Base-by-base conservation (phyloP, 2,888 invertebrate genomes). In the Conchocele bisecta region DNA sequence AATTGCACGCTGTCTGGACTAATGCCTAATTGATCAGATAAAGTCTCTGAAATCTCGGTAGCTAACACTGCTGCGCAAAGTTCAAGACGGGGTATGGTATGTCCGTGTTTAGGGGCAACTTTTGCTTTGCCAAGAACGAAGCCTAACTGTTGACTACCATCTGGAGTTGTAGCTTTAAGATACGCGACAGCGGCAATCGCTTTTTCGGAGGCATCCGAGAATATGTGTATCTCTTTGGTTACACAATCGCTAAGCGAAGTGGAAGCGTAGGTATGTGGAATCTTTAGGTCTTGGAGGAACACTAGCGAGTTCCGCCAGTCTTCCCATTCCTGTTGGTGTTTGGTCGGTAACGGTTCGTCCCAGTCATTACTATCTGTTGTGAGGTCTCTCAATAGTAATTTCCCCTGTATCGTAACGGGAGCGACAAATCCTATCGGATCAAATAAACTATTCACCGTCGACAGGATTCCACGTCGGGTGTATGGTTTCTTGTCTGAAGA, bases 381-480 rank as follows among this genome's bases (percentile, higher is more conserved):
- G n/a, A 78, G 28, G 11, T 75, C 60, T 31, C 77, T 48, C 9
- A 81, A 41, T 3, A 81, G 29, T 9, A 73, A 4, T 51, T 78
- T 82, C 9, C 81, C 77, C 44, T 46, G 57, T n/a, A 79, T 53
- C 9, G 56, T 60, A 4, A 83, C 58, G 9, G 77, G 81, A 4
- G 74, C 56, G 4, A 69, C 51, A 31, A 82, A 77, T n/a, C 81
- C 79, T 1, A 75, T n/a, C 11, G 82, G 79, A 58, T 82, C 80
- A 51, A 54, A 81, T 6, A 77, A n/a, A 42, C 76, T 75, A 58
- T 81, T 78, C 7, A 80, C 51, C 7, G 61, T 59, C 1, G 81
- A 81, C 17, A 83, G 31, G 13, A 81, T 31, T 17, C 79, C 81
- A 28, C 76, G 53, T 28, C 68, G 41, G 0, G 75, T 81, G 48